Percentiles rank a stretch among this genome's conserved stretches.
Conservation (phyloP, 2,888 invertebrate genomes). For the Pegoplata infirma region DNA sequence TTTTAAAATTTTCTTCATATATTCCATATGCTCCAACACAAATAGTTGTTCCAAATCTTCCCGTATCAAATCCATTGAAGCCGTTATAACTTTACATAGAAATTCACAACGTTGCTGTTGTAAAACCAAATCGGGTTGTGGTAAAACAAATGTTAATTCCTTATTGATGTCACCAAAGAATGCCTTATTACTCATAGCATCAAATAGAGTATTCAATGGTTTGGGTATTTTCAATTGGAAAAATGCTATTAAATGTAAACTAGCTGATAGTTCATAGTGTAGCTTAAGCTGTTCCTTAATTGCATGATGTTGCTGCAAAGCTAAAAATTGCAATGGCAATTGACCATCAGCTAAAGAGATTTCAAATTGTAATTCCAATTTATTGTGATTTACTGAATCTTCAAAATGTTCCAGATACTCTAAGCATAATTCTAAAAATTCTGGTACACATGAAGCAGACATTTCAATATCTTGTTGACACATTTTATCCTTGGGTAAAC, state of each 20-base stretch:
- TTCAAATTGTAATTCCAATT: constrained; percentile 75
- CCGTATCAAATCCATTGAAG: constrained; percentile 86
- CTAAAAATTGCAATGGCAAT: constrained; percentile 84
- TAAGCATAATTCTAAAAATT: constrained; percentile 82
- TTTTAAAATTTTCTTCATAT: constrained; percentile 86
- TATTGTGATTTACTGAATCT: constrained; percentile 71
- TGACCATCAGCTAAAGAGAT: constrained; percentile 75
- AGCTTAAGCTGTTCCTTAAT: constrained; percentile 87
- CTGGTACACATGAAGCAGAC: constrained; percentile 81
- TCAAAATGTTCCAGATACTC: constrained; percentile 73
- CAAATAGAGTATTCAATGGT: constrained; percentile 87
- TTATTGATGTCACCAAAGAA: constrained; percentile 77
- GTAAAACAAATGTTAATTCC: constrained; percentile 81
- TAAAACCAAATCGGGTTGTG: constrained; percentile 84
- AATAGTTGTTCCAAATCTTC: constrained; percentile 80
- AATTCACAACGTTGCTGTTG: constrained; percentile 85
- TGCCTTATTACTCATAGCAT: constrained; percentile 83
- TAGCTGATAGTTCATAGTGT: constrained; percentile 88
- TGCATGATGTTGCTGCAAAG: constrained; percentile 86
- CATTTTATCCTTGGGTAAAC: constrained; percentile 90
- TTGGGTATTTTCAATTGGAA: constrained; percentile 87
- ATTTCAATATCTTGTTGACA: constrained; percentile 88
- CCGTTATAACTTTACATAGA: constrained; percentile 85
- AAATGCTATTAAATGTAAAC: constrained; percentile 87
- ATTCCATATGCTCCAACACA: constrained; percentile 80